Conservation (phyloP, 1,140 invertebrate species). For the Bombus ignitus region DNA sequence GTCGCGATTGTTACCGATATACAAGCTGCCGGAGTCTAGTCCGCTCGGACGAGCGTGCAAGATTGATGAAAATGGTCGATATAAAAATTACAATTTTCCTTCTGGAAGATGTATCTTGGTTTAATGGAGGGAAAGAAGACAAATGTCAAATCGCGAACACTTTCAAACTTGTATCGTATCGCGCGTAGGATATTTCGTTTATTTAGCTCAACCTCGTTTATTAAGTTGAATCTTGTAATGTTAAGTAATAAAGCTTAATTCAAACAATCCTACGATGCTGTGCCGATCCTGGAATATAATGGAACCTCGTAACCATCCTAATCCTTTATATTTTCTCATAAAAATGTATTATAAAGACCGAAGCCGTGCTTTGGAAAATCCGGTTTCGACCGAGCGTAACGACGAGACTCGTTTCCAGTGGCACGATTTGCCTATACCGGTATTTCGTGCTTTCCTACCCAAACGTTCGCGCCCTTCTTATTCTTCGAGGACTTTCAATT, state of each 20-base stretch:
- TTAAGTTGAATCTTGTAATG: background rate
- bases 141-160: background rate
- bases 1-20: slow-evolving; percentile 65
- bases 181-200: no score
- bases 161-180: no score
- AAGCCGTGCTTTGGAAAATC: background rate
- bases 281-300: background rate
- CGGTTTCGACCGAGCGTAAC: background rate
- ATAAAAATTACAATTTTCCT: slow-evolving; percentile 28
- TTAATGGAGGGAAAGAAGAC: background rate
- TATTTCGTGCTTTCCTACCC: slow-evolving; percentile 4
- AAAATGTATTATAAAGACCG: background rate
- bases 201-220: no score
- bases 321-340: background rate
- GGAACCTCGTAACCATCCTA: background rate
- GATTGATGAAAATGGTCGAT: slow-evolving; percentile 53
- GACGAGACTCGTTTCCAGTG: slow-evolving; percentile 22
- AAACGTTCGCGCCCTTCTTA: slow-evolving; percentile 32
- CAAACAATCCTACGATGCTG: background rate
- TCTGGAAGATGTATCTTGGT: background rate
- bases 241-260: no score
- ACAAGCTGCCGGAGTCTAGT: slow-evolving; percentile 24
- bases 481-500: slow-evolving; percentile 79
- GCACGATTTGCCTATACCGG: slow-evolving; percentile 26
- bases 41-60: slow-evolving; percentile 38